Percentiles rank a stretch among this genome's conserved stretches.
These are phyloP conservation scores for Melozone crissalis DNA, from an alignment of 2,113 vertebrate genomes.

Conservation along the genomic window DNA sequence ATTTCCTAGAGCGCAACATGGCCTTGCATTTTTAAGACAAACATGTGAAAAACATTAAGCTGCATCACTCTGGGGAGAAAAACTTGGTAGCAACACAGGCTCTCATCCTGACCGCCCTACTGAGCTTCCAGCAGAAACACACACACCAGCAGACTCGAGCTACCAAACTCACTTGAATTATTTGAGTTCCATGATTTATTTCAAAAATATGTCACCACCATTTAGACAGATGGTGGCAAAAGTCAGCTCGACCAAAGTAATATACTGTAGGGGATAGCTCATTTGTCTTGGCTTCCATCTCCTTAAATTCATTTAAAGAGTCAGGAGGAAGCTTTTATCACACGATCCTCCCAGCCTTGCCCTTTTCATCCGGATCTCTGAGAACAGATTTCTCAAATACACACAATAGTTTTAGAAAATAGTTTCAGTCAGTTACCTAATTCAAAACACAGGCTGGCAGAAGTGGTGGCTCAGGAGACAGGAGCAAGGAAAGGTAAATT, in stretches of 20 bases:
- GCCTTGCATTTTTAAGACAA: neutral
- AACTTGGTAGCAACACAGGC: neutral
- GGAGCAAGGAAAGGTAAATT: neutral
- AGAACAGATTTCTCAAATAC: neutral
- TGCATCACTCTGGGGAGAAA: neutral
- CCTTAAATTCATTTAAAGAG: neutral
- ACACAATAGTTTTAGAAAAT: neutral
- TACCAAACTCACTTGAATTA: neutral
- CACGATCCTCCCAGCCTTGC: neutral
- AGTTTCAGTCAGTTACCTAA: neutral
- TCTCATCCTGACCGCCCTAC: neutral
- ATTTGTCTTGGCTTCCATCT: neutral
- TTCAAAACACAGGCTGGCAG: neutral
- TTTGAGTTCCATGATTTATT: neutral
- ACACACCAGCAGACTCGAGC: neutral
- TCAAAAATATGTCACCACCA: neutral
- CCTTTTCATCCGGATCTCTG: neutral
- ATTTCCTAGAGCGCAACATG: neutral
- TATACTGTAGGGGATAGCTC: neutral
- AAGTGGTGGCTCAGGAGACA: neutral
- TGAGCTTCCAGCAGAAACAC: neutral
- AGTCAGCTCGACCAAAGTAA: neutral
- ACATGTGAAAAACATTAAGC: neutral
- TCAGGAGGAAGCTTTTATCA: neutral
- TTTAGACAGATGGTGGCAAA: neutral